Evolutionary conservation across 1,140 invertebrate genomes (phyloP).

Genomic region (Mercenaria mercenaria): DNA sequence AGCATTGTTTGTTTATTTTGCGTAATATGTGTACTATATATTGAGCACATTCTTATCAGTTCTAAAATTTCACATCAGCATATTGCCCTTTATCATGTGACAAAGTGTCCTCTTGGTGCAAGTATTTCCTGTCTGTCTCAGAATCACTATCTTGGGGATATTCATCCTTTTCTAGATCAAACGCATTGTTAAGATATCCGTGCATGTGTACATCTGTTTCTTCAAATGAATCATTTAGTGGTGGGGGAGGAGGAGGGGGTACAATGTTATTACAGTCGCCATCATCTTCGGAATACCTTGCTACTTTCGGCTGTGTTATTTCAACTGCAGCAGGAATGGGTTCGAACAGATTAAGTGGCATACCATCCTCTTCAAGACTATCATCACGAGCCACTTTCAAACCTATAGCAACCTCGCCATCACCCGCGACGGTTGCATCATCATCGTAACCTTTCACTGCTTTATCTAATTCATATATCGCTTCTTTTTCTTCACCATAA

Average conservation of each 20-base stretch:
- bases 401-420: neutral
- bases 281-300: neutral
- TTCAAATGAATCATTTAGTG: neutral
- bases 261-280: neutral
- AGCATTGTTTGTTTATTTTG: no score
- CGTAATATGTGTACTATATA: no score
- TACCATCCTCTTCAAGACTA: neutral
- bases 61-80: neutral
- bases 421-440: neutral
- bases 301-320: neutral
- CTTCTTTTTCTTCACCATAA: neutral
- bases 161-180: neutral
- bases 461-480: conserved; percentile 34
- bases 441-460: conserved; percentile 31
- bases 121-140: neutral
- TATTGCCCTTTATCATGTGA: neutral
- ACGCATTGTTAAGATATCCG: neutral
- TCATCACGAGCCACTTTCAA: neutral
- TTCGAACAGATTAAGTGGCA: neutral
- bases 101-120: neutral
- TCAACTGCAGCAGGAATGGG: neutral
- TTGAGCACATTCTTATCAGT: no score
- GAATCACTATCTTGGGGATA: no score
- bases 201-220: neutral
- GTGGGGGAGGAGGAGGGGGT: neutral